Conservation (phyloP, 1,140 invertebrate species). For the Neodiprion fabricii region DNA sequence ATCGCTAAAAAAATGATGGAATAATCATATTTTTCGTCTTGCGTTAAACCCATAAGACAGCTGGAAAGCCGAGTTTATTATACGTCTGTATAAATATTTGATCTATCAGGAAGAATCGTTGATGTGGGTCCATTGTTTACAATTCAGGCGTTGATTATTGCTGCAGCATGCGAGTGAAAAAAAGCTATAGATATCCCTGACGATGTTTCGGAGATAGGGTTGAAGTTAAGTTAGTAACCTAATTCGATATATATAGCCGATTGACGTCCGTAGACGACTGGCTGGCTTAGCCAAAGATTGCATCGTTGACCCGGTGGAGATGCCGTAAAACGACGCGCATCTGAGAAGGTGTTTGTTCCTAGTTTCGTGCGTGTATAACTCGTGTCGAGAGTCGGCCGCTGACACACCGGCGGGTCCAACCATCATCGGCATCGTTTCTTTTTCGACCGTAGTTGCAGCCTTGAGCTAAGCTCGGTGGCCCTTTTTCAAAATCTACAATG, state of each 20-base stretch:
- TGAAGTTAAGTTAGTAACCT: constrained; percentile 8
- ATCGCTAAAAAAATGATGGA: no score
- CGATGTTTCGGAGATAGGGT: not conserved
- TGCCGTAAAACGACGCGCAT: constrained; percentile 1
- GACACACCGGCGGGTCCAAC: not conserved
- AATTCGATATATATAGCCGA: constrained; percentile 15
- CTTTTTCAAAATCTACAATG: no score
- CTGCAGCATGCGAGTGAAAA: not conserved
- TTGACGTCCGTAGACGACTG: constrained; percentile 9
- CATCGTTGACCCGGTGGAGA: constrained; percentile 2
- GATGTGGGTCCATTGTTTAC: not conserved
- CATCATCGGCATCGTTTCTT: not conserved
- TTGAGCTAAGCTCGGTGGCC: no score
- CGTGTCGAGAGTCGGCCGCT: not conserved
- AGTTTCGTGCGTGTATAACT: not conserved
- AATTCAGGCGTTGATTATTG: not conserved
- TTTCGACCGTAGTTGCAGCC: not conserved
- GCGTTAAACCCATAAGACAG: no score
- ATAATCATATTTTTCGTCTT: no score
- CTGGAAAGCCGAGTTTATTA: no score
- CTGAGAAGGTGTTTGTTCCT: constrained; percentile 1
- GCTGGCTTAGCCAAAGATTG: constrained; percentile 16
- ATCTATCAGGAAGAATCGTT: no score
- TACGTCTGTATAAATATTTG: no score
- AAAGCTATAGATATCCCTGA: not conserved